These are phyloP conservation scores for Tipula vernalis DNA, from an alignment of 2,888 invertebrate genomes.

Conservation along the genomic window DNA sequence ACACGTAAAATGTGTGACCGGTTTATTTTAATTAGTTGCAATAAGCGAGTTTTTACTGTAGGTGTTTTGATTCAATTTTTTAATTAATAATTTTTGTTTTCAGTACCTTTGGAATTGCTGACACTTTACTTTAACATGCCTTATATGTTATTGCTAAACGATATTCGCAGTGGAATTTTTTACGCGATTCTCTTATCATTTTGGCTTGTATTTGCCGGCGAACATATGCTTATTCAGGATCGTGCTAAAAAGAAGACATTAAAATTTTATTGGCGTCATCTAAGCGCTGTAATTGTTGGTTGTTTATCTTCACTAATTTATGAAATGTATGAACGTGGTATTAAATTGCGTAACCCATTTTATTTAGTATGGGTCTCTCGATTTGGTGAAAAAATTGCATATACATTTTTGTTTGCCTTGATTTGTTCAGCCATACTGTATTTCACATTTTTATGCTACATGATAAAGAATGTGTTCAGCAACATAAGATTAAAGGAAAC, in stretches of 20 bases:
- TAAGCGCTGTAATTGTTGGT: slow-evolving; percentile 82
- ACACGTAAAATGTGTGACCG: too few relatives aligned
- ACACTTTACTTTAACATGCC: slow-evolving; percentile 84
- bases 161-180: slow-evolving; percentile 93
- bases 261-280: slow-evolving; percentile 85
- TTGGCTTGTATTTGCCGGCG: slow-evolving; percentile 97
- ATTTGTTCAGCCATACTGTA: slow-evolving; percentile 85
- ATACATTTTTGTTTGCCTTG: slow-evolving; percentile 50
- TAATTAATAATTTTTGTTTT: background rate
- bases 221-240: slow-evolving; percentile 82
- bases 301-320: slow-evolving; percentile 87
- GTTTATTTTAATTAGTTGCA: too few relatives aligned
- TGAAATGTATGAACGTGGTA: slow-evolving; percentile 93
- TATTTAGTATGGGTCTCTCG: slow-evolving; percentile 96
- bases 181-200: slow-evolving; percentile 92
- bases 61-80: background rate
- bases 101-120: slow-evolving; percentile 85
- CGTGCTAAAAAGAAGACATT: slow-evolving; percentile 64
- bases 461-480: slow-evolving; percentile 82
- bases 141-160: slow-evolving; percentile 86
- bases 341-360: slow-evolving; percentile 92
- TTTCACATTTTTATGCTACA: slow-evolving; percentile 84
- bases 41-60: too few relatives aligned
- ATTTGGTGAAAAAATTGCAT: slow-evolving; percentile 77
- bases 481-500: slow-evolving; percentile 85